phyloP scores from a whole-genome alignment of 2,113 vertebrate species.

The Chloropsis hardwickii region DNA sequence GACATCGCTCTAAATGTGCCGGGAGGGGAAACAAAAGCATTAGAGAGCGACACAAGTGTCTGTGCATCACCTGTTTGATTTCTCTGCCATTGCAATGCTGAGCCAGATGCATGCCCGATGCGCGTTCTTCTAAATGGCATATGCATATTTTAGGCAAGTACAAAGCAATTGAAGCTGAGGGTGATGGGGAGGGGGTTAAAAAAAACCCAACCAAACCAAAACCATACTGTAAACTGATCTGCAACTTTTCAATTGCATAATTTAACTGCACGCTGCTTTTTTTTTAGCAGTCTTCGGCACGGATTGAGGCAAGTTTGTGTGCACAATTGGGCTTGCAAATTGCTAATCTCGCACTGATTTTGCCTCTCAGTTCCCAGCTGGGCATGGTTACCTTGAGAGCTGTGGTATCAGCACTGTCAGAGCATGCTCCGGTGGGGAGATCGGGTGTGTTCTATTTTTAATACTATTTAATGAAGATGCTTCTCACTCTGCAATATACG shows the following conservation, averaged over 20 bases:
- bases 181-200: background rate
- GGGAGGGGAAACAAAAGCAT: background rate
- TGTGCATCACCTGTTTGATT: constrained; percentile 8
- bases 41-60: background rate
- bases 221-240: background rate
- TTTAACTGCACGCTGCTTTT: constrained; percentile 49
- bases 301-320: constrained; percentile 50
- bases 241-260: constrained; percentile 35
- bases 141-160: constrained; percentile 28
- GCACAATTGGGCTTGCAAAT: constrained; percentile 61
- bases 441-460: constrained; percentile 75
- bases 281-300: constrained; percentile 35
- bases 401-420: constrained; percentile 58
- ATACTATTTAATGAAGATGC: constrained; percentile 76
- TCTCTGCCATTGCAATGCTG: background rate
- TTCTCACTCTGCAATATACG: constrained; percentile 67
- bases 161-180: background rate
- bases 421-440: constrained; percentile 69
- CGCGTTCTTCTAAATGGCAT: background rate
- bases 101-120: background rate
- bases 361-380: constrained; percentile 66
- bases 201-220: background rate
- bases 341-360: constrained; percentile 59
- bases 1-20: background rate
- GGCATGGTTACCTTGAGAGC: constrained; percentile 74